Conservation (phyloP, 2,113 vertebrate species). For the Sceloporus undulatus region DNA sequence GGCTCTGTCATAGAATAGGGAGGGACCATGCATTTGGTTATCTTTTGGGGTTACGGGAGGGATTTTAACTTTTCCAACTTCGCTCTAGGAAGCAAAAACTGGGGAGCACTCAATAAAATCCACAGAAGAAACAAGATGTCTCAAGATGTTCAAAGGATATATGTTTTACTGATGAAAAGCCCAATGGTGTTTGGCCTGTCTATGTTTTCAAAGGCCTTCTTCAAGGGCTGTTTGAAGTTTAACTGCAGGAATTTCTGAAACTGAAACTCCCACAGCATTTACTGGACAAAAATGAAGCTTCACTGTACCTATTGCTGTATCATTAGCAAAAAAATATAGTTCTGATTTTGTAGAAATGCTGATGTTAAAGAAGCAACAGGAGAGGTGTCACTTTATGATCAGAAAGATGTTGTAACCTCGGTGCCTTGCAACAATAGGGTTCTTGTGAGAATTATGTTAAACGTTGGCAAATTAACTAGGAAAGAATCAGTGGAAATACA, state of each 20-base stretch:
- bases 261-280: no score
- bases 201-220: no score
- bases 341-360: background rate
- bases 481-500: background rate
- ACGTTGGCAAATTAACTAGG: background rate
- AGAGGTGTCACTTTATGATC: background rate
- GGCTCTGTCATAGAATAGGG: background rate
- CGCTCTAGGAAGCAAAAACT: no score
- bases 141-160: no score
- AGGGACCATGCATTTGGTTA: background rate
- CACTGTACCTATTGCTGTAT: background rate
- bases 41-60: background rate
- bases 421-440: rapidly evolving
- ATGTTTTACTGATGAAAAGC: no score
- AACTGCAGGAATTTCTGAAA: no score
- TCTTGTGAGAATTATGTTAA: background rate
- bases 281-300: no score
- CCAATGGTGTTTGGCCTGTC: no score
- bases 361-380: no score
- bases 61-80: slow-evolving; percentile 1
- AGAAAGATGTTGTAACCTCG: rapidly evolving
- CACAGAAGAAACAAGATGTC: no score
- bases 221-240: no score
- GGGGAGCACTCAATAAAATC: no score
- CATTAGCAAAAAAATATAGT: background rate